Conservation (phyloP, 2,113 vertebrate species). For the Cyprinodon brontotheroides region DNA sequence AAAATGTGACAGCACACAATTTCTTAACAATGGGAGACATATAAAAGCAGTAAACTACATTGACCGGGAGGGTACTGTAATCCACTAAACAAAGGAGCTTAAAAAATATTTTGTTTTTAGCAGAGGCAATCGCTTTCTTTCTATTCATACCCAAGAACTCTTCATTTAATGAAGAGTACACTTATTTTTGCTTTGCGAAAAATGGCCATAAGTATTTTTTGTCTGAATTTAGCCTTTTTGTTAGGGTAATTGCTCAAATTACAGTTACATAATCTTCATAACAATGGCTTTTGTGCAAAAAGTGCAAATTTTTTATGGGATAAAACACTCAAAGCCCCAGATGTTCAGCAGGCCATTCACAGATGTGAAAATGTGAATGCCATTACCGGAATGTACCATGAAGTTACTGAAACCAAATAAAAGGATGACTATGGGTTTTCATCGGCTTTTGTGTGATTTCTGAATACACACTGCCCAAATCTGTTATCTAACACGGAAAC, state of each 20-base stretch:
- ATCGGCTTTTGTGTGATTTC: slow-evolving; percentile 21
- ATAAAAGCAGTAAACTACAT: too few species aligned
- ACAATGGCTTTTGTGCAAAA: neutral
- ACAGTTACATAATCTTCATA: slow-evolving; percentile 26
- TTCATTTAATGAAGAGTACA: too few species aligned
- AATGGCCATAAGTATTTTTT: slow-evolving; percentile 51
- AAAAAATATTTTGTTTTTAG: neutral
- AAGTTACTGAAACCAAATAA: slow-evolving; percentile 21
- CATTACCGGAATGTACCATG: slow-evolving; percentile 26
- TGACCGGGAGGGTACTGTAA: too few species aligned
- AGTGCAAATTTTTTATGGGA: neutral
- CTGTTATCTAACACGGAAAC: slow-evolving; percentile 33
- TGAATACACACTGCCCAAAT: neutral
- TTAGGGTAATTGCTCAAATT: slow-evolving; percentile 3
- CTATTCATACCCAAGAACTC: too few species aligned
- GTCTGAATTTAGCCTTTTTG: slow-evolving; percentile 22
- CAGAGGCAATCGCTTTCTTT: neutral
- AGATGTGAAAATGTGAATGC: slow-evolving; percentile 30
- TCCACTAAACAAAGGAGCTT: neutral
- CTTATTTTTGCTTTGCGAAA: slow-evolving; percentile 51
- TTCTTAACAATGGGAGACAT: too few species aligned
- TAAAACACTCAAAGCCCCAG: slow-evolving; percentile 24
- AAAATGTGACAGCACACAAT: too few species aligned
- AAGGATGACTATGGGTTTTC: slow-evolving; percentile 21
- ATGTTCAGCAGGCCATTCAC: slow-evolving; percentile 21